Base-by-base conservation (phyloP, 2,888 invertebrate species). In the Lissonota sp. region DNA sequence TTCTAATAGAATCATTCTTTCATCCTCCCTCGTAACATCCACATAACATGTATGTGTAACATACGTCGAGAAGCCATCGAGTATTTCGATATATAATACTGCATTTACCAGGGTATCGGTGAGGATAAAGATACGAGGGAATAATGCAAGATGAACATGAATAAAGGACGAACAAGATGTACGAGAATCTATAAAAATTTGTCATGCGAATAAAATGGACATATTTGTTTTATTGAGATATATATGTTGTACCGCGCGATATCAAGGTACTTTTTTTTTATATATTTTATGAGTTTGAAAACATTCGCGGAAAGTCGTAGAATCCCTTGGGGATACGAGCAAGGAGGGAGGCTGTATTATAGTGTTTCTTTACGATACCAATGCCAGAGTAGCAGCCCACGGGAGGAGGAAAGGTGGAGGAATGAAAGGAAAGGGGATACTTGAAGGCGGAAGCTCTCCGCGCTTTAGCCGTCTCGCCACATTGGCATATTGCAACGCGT, bases 331-430 rank as follows among this genome's bases (percentile, higher is more conserved):
- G 75, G n/a, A 37, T 42, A 55, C 53, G 37, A 51, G 44, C 2
- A 16, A 42, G 49, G 57, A 8, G 39, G 53, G 70, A 71, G 55
- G 5, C 14, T 72, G 62, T 72, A 77, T 63, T 67, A 72, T 71
- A 63, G 71, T 67, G 73, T 78, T 81, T 78, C 78, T 82, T 79
- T 79, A 82, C 82, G 82, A 82, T 74, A 75, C 75, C 82, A 62
- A 79, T 75, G 78, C 73, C 44, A 77, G 58, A 70, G 39, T 74
- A 57, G 49, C 57, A 26, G 40, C 57, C 49, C n/a, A 49, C 51
- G 62, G 57, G n/a, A 39, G n/a, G 66, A 53, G 8, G 49, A 4
- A 14, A 12, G 16, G 53, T 37, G 12, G 16, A 16, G 37, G 39
- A 53, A 72, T 16, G 49, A 40, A 12, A 53, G 42, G 62, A 26